Percentiles rank a stretch among this genome's conserved stretches.
phyloP scores from a whole-genome alignment of 2,797 vertebrate genomes.

The Galago senegalensis region DNA sequence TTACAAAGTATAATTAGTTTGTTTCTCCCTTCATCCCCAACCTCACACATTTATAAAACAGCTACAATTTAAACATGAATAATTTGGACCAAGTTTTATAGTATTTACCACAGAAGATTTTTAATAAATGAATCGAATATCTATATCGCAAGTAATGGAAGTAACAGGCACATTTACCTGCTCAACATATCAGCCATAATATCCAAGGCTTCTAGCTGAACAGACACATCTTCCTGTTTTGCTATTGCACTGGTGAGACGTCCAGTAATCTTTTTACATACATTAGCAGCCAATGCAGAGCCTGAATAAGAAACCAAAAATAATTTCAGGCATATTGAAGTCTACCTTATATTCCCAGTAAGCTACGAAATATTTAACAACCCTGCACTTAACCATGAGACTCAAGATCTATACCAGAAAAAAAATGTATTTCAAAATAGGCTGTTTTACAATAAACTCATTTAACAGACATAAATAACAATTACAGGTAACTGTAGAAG shows the following conservation, averaged over 20 bases:
- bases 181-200: conserved; percentile 99
- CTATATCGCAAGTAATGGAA: conserved; percentile 26
- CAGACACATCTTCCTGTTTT: conserved; percentile 99
- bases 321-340: conserved; percentile 16
- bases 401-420: conserved; percentile 32
- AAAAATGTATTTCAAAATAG: conserved; percentile 42
- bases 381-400: conserved; percentile 5
- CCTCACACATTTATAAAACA: not conserved
- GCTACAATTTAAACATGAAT: conserved; percentile 26
- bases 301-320: conserved; percentile 89
- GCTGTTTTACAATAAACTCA: conserved; percentile 56
- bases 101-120: not conserved
- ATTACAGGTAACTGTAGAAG: not conserved
- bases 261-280: conserved; percentile 99
- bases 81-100: conserved; percentile 34
- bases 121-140: conserved; percentile 32
- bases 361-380: conserved; percentile 52
- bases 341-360: not conserved
- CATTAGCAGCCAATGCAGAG: conserved; percentile 98
- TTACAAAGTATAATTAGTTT: not conserved
- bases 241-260: conserved; percentile 99
- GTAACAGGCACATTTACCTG: conserved; percentile 91
- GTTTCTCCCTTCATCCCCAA: not conserved
- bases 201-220: conserved; percentile 98
- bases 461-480: conserved; percentile 3